A percentile compares a stretch with the other conserved stretches of the same genome.
phyloP scores from a whole-genome alignment of 1,140 invertebrate genomes.

The Brachionus calyciflorus region DNA sequence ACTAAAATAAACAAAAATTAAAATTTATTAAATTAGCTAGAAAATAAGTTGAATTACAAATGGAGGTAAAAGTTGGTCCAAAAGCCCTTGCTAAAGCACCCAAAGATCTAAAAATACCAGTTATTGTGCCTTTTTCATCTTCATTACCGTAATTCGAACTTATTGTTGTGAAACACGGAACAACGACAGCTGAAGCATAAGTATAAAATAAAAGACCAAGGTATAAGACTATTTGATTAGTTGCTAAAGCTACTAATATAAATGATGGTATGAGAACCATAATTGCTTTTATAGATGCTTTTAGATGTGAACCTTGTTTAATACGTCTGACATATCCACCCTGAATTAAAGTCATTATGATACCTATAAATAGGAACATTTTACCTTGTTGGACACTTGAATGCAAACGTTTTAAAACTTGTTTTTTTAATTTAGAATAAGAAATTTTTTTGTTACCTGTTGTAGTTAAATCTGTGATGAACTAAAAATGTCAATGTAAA shows the following conservation, averaged over 20 bases:
- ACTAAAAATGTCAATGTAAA: constrained; percentile 96
- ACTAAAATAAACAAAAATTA: too few species aligned
- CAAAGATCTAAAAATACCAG: constrained; percentile 87
- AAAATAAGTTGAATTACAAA: too few species aligned
- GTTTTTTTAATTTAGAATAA: background rate
- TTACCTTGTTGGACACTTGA: constrained; percentile 88
- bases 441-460: constrained; percentile 59
- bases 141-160: constrained; percentile 52
- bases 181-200: constrained; percentile 65
- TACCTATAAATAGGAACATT: constrained; percentile 91
- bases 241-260: constrained; percentile 75
- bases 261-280: constrained; percentile 82
- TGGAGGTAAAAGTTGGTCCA: constrained; percentile 57
- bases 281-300: constrained; percentile 68
- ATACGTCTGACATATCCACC: constrained; percentile 80
- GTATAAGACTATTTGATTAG: constrained; percentile 67
- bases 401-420: constrained; percentile 48
- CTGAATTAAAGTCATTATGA: constrained; percentile 88
- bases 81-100: constrained; percentile 17
- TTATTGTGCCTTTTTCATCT: constrained; percentile 82
- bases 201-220: constrained; percentile 81
- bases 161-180: constrained; percentile 33
- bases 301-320: constrained; percentile 23
- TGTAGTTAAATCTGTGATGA: constrained; percentile 84
- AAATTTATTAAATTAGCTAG: too few species aligned